Evolutionary conservation across 2,797 vertebrate species (phyloP).

Genomic region (Sebastes miniatus): DNA sequence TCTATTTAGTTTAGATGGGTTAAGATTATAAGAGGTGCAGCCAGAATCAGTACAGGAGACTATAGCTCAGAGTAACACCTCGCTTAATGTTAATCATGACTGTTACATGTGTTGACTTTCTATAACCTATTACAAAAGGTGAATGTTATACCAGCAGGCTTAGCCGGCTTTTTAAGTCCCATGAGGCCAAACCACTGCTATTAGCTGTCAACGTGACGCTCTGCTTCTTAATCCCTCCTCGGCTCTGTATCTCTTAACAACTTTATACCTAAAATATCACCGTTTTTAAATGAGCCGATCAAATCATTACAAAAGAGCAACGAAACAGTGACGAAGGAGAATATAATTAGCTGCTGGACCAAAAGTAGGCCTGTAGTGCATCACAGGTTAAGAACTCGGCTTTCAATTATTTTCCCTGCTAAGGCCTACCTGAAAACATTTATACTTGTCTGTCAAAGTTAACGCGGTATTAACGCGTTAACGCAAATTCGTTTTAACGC

Average conservation of each 20-base stretch:
- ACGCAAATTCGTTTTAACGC: too few relatives aligned
- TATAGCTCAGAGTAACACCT: not conserved
- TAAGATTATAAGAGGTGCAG: not conserved
- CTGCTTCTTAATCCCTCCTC: constrained; percentile 55
- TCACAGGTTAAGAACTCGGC: not conserved
- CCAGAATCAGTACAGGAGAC: not conserved
- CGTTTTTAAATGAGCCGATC: not conserved
- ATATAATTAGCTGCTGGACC: not conserved
- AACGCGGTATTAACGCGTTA: too few relatives aligned
- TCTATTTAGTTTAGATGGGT: not conserved
- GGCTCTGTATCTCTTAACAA: constrained; percentile 10
- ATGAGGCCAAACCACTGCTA: constrained; percentile 17
- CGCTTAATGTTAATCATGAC: not conserved
- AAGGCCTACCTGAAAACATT: not conserved
- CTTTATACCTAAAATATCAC: constrained; percentile 17
- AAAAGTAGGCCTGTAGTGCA: not conserved
- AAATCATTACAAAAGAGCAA: not conserved
- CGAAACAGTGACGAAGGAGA: not conserved
- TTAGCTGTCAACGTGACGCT: constrained; percentile 48
- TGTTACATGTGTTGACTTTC: not conserved
- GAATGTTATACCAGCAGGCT: constrained; percentile 36
- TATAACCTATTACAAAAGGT: constrained; percentile 1
- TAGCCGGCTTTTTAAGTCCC: constrained; percentile 47
- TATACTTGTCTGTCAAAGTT: too few relatives aligned
- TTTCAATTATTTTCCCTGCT: not conserved